Evolutionary conservation across 2,797 vertebrate genomes (phyloP), one percentile per base, ranked within the genome.

Genomic region (Betta splendens): DNA sequence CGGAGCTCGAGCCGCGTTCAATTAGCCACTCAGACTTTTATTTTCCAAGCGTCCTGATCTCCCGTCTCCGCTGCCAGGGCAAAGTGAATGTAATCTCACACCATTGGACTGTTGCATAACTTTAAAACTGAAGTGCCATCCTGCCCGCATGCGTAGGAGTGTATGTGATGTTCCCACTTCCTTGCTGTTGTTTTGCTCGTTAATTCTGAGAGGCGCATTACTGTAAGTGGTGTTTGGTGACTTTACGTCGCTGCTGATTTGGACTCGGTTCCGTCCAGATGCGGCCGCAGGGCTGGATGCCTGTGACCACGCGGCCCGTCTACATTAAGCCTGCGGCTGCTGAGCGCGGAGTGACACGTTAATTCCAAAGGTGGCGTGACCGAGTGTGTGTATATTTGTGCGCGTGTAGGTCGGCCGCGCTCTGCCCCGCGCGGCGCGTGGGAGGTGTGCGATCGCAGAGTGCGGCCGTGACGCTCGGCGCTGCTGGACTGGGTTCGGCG

Each of bases 101-200:
- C 78, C 71, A 73, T 53, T 49, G 64, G 73, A 72, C 65, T 71
- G 83, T 87, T 87, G 75, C 84, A 68, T 87, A 89, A 89, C 83
- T 87, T 83, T 62, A 57, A 68, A 83, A 78, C 64, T 80, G 62
- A 83, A 87, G 84, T 78, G 79, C 83, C 85, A 80, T 85, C 73
- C 83, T 86, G 84, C 47, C 70, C 65, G 84, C 31, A 33, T 33
- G 31, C 66, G 85, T 89, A 36, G 87, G 87, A 83, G 85, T 80
- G 7, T 69, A 86, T 80, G 85, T 77, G 85, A 85, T 85, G 74
- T 85, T 86, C 84, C 81, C 83, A 82, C 83, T 84, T 84, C 77
- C 81, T 84, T 39, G 67, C 82, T 86, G 85, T 82, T 85, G 77
- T 80, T 82, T 74, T 83, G 77, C 79, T 85, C 63, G 64, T 81